phyloP scores from a whole-genome alignment of 1,140 invertebrate genomes.

The Drosophila subpulchrella region DNA sequence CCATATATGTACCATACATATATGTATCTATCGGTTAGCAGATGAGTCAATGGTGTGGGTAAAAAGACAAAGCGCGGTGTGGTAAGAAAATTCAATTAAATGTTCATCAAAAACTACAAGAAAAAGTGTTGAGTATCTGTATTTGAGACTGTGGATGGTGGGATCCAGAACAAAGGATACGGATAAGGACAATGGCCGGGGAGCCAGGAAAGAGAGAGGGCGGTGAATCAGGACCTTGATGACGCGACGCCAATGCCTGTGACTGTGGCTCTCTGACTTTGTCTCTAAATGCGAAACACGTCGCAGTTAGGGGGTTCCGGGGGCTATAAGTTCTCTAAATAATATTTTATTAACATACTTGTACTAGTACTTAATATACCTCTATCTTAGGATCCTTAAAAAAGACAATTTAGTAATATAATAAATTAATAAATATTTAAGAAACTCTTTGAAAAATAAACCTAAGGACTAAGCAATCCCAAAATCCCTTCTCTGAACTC shows the following conservation, averaged over 20 bases:
- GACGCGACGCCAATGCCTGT: conserved; percentile 35
- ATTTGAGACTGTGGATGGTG: conserved; percentile 1
- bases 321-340: not conserved
- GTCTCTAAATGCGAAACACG: conserved; percentile 10
- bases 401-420: too few species aligned
- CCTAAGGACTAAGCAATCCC: too few species aligned
- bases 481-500: not conserved
- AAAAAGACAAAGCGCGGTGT: conserved; percentile 53
- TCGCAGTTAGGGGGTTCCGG: not conserved
- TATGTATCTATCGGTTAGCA: conserved; percentile 4
- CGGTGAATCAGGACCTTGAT: conserved; percentile 20
- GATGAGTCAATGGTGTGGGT: conserved; percentile 31
- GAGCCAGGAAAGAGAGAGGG: not conserved
- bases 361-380: too few species aligned
- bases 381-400: too few species aligned
- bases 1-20: not conserved
- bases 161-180: conserved; percentile 43
- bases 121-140: conserved; percentile 58
- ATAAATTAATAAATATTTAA: too few species aligned
- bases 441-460: too few species aligned
- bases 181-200: conserved; percentile 29
- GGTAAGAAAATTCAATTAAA: conserved; percentile 77
- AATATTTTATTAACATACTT: not conserved
- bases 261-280: conserved; percentile 43
- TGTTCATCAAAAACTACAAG: conserved; percentile 82